Conservation (phyloP, 2,113 vertebrate species). For the Etia nguti region DNA sequence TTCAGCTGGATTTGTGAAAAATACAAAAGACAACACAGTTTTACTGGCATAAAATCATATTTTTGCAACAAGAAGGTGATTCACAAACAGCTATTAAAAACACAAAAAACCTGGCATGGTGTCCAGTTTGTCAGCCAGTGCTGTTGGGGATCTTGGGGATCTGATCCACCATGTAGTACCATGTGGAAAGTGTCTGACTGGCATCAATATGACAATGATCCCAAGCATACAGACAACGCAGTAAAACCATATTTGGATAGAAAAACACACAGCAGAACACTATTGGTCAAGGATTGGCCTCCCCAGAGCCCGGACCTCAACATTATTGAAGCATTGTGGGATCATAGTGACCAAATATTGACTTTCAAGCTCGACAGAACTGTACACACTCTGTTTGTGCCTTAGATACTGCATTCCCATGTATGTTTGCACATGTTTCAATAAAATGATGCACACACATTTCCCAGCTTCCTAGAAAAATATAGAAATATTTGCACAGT, state of each 20-base stretch:
- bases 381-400: too few relatives aligned
- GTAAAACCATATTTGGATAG: neutral
- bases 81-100: neutral
- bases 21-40: neutral
- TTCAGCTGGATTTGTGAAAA: neutral
- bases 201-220: neutral
- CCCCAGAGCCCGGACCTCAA: neutral
- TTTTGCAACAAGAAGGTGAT: neutral
- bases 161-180: neutral
- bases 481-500: neutral
- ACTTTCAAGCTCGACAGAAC: neutral
- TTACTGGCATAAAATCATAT: neutral
- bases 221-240: neutral
- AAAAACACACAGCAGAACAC: neutral
- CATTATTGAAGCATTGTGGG: neutral
- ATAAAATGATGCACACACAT: neutral
- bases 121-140: neutral
- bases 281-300: neutral
- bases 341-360: neutral
- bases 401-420: neutral
- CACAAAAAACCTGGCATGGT: neutral
- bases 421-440: neutral
- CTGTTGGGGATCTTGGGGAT: neutral
- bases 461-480: neutral
- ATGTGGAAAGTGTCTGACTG: neutral